Conservation (phyloP, 2,113 vertebrate genomes). For the Nyctereutes procyonoides region DNA sequence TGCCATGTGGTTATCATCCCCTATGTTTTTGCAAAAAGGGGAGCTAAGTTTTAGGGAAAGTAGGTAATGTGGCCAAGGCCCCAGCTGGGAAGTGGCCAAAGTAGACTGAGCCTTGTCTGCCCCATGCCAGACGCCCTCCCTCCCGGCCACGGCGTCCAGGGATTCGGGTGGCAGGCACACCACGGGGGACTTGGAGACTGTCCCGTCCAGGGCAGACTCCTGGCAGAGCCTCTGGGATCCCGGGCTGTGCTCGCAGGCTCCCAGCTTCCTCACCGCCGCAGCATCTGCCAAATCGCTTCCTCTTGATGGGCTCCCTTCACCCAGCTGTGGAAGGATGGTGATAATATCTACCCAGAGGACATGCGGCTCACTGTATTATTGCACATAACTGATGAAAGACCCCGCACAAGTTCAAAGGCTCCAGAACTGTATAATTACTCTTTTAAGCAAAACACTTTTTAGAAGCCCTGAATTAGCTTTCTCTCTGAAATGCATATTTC, state of each 20-base stretch:
- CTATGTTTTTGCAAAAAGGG: neutral
- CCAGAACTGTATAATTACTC: neutral
- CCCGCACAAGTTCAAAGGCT: conserved; percentile 14
- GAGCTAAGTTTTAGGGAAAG: rapidly evolving
- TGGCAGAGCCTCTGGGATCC: rapidly evolving
- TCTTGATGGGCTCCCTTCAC: neutral
- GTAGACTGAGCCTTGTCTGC: neutral
- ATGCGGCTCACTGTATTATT: neutral
- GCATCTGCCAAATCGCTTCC: neutral
- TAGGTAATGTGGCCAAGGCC: rapidly evolving
- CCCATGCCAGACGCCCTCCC: rapidly evolving
- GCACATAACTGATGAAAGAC: neutral
- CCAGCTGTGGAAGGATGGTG: neutral
- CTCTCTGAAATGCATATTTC: conserved; percentile 44
- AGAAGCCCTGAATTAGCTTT: conserved; percentile 11
- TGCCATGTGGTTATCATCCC: too few relatives aligned
- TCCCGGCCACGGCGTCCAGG: rapidly evolving
- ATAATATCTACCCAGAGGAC: conserved; percentile 28
- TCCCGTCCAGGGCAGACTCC: neutral
- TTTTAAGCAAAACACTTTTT: conserved; percentile 3
- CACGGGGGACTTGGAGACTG: rapidly evolving
- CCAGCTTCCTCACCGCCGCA: neutral
- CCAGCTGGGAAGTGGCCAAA: too few relatives aligned
- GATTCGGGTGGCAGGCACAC: rapidly evolving
- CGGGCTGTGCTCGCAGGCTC: rapidly evolving